These are phyloP conservation scores for Mayetiola destructor DNA, from an alignment of 2,888 invertebrate species.

Conservation along the genomic window DNA sequence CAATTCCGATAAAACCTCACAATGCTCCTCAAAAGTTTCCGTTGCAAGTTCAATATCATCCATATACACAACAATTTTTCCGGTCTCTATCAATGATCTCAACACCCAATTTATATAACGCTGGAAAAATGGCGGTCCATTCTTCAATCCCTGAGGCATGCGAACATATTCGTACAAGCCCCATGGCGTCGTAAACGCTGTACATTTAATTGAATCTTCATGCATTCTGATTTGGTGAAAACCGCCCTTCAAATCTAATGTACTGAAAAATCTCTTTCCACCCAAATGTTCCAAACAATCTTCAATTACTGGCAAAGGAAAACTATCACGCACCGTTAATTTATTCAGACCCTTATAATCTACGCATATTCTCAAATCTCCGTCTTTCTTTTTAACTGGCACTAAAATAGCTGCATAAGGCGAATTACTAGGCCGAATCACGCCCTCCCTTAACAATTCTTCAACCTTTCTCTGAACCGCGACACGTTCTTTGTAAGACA, in stretches of 20 bases:
- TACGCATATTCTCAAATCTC: conserved; percentile 19
- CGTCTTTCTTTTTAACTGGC: conserved; percentile 22
- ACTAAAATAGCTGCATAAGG: conserved; percentile 23
- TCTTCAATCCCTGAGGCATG: conserved; percentile 20
- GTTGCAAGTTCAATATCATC: conserved; percentile 20
- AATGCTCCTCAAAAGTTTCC: conserved; percentile 23
- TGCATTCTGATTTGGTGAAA: conserved; percentile 14
- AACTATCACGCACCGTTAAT: conserved; percentile 19
- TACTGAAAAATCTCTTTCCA: conserved; percentile 19
- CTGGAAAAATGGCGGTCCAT: conserved; percentile 20
- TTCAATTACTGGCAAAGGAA: conserved; percentile 20
- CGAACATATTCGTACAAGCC: conserved; percentile 21
- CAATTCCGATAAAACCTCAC: conserved; percentile 21
- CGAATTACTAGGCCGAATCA: conserved; percentile 19
- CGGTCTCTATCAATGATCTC: conserved; percentile 17
- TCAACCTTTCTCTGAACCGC: conserved; percentile 16
- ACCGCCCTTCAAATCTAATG: conserved; percentile 18
- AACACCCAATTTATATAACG: conserved; percentile 20
- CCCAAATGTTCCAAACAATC: conserved; percentile 19
- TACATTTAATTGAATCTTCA: conserved; percentile 19
- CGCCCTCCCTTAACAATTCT: conserved; percentile 16
- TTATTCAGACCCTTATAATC: conserved; percentile 19
- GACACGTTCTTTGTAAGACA: conserved; percentile 15
- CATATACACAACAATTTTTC: conserved; percentile 20
- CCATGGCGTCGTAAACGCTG: conserved; percentile 21